phyloP scores from a whole-genome alignment of 1,140 invertebrate species.

The Oedothorax gibbosus region DNA sequence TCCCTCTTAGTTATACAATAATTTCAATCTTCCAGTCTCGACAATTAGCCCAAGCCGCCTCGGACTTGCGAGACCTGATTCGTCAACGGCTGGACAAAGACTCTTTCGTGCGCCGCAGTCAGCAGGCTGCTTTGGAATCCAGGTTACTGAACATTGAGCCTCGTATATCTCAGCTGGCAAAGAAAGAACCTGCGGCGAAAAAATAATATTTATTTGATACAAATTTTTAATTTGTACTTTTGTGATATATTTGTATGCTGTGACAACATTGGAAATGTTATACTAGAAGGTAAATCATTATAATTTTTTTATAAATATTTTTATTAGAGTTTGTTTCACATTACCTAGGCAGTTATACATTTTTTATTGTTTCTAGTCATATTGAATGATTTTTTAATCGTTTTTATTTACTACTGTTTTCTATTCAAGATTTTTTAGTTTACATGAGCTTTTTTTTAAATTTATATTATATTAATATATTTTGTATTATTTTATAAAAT shows the following conservation, averaged over 20 bases:
- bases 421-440: too few relatives aligned
- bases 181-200: conserved; percentile 15
- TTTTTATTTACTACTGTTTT: too few relatives aligned
- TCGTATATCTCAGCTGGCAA: conserved; percentile 29
- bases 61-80: conserved; percentile 60
- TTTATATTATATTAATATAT: too few relatives aligned
- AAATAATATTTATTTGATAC: conserved; percentile 24
- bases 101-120: conserved; percentile 47
- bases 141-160: conserved; percentile 52
- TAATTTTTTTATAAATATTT: too few relatives aligned
- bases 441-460: too few relatives aligned
- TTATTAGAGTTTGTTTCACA: too few relatives aligned
- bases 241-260: conserved; percentile 30
- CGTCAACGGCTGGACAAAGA: conserved; percentile 60
- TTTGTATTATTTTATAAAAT: too few relatives aligned
- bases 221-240: conserved; percentile 55
- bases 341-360: too few relatives aligned
- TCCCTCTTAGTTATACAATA: too few relatives aligned
- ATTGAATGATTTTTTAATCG: too few relatives aligned
- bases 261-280: background rate
- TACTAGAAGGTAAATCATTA: too few relatives aligned
- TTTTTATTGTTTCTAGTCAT: too few relatives aligned
- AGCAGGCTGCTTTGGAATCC: conserved; percentile 58
- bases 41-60: conserved; percentile 56
- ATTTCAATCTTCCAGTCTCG: conserved; percentile 44